Conservation (phyloP, 2,888 invertebrate species). For the Eupsilia transversa region DNA sequence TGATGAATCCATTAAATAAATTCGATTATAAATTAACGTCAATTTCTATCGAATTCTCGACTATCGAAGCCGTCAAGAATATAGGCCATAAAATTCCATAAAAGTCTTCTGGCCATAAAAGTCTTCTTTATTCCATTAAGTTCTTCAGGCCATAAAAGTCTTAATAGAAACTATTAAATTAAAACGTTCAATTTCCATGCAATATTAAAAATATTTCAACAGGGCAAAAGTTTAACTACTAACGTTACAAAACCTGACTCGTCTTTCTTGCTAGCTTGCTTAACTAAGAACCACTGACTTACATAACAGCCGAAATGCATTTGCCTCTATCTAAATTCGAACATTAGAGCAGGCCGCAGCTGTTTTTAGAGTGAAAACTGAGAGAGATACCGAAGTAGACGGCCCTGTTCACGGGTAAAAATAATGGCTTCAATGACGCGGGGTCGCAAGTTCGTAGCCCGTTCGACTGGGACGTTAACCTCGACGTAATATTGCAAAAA, state of each 20-base stretch:
- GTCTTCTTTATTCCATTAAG: too few relatives aligned
- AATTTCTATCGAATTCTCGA: background rate
- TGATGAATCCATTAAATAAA: background rate
- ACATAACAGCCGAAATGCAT: slow-evolving; percentile 17
- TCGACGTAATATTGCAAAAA: slow-evolving; percentile 70
- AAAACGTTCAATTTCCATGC: background rate
- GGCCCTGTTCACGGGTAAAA: slow-evolving; percentile 64
- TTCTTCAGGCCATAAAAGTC: too few relatives aligned
- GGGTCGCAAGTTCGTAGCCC: slow-evolving; percentile 79
- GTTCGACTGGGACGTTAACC: slow-evolving; percentile 75
- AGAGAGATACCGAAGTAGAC: slow-evolving; percentile 56
- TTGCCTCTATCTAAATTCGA: slow-evolving; percentile 17
- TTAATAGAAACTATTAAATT: slow-evolving; percentile 1
- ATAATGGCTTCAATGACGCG: slow-evolving; percentile 74
- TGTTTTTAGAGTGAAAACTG: slow-evolving; percentile 45
- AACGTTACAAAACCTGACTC: slow-evolving; percentile 21
- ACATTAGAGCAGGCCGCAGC: slow-evolving; percentile 19
- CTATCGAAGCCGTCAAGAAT: background rate
- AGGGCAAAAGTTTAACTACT: background rate
- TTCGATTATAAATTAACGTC: background rate
- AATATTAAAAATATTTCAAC: slow-evolving; percentile 8
- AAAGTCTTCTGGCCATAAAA: too few relatives aligned
- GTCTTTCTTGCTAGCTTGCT: slow-evolving; percentile 14
- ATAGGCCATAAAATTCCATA: slow-evolving; percentile 19
- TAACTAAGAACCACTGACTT: slow-evolving; percentile 23